Conservation (phyloP, 1,140 invertebrate species). For the Dendrolimus kikuchii region DNA sequence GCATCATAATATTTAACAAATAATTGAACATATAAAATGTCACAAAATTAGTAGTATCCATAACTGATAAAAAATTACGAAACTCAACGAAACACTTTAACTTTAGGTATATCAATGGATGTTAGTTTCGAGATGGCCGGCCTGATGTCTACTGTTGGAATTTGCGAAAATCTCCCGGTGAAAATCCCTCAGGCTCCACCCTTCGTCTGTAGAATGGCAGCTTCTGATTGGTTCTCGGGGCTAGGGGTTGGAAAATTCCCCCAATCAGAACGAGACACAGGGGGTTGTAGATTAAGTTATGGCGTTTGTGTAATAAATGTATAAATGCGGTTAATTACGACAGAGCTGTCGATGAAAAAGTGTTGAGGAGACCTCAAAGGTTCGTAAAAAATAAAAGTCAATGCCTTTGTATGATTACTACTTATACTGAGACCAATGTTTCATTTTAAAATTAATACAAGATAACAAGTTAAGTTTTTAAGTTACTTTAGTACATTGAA, state of each 20-base stretch:
- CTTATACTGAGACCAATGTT: too few relatives aligned
- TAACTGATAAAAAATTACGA: too few relatives aligned
- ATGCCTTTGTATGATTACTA: too few relatives aligned
- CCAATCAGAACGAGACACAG: conserved; percentile 45
- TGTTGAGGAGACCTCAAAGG: neutral
- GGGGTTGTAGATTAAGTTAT: conserved; percentile 69
- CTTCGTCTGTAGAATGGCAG: conserved; percentile 35
- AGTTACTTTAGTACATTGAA: too few relatives aligned
- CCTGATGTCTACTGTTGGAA: conserved; percentile 46
- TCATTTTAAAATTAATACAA: too few relatives aligned
- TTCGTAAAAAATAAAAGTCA: too few relatives aligned
- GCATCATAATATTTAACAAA: too few relatives aligned
- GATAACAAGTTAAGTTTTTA: too few relatives aligned
- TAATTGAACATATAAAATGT: too few relatives aligned
- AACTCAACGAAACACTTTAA: neutral
- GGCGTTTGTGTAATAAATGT: conserved; percentile 55
- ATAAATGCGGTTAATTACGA: conserved; percentile 60
- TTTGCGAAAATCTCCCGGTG: conserved; percentile 40
- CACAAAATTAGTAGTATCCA: too few relatives aligned
- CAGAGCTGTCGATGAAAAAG: conserved; percentile 43
- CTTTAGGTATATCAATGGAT: conserved; percentile 8
- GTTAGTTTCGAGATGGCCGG: conserved; percentile 26
- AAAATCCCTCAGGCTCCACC: conserved; percentile 66
- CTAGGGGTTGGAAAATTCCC: conserved; percentile 51
- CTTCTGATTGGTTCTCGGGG: conserved; percentile 44